These are phyloP conservation scores for Eumaeus atala DNA, from an alignment of 1,140 invertebrate genomes.

Conservation along the genomic window DNA sequence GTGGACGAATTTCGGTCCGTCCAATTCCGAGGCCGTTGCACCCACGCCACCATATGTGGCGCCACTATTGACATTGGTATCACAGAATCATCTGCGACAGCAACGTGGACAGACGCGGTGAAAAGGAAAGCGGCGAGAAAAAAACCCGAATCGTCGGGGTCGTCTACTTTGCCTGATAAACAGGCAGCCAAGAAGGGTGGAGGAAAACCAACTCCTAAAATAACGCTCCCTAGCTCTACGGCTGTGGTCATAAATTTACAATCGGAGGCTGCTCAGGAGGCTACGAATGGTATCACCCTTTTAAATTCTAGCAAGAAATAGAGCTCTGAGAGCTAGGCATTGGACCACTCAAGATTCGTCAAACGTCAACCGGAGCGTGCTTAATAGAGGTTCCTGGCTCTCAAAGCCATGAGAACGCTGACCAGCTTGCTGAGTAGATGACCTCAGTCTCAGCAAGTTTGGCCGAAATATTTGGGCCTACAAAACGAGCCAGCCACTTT, in stretches of 20 bases:
- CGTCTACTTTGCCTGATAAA: no score
- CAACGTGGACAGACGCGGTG: no score
- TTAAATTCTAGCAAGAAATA: slow-evolving; percentile 8
- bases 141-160: no score
- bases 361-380: slow-evolving; percentile 21
- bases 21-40: no score
- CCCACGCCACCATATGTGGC: no score
- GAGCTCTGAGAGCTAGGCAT: background rate
- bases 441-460: background rate
- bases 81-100: no score
- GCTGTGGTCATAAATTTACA: slow-evolving; percentile 23
- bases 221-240: no score
- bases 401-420: slow-evolving; percentile 12
- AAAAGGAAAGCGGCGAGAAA: no score
- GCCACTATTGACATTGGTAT: no score
- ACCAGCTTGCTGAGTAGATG: slow-evolving; percentile 17
- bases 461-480: slow-evolving; percentile 12
- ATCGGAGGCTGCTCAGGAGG: slow-evolving; percentile 12
- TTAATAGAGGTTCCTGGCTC: slow-evolving; percentile 19
- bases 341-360: background rate
- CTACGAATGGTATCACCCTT: slow-evolving; percentile 5
- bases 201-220: no score
- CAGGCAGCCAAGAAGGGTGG: no score
- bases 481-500: slow-evolving; percentile 13
- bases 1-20: no score